Conservation (phyloP, 2,113 vertebrate genomes). For the Oostethus manadensis region DNA sequence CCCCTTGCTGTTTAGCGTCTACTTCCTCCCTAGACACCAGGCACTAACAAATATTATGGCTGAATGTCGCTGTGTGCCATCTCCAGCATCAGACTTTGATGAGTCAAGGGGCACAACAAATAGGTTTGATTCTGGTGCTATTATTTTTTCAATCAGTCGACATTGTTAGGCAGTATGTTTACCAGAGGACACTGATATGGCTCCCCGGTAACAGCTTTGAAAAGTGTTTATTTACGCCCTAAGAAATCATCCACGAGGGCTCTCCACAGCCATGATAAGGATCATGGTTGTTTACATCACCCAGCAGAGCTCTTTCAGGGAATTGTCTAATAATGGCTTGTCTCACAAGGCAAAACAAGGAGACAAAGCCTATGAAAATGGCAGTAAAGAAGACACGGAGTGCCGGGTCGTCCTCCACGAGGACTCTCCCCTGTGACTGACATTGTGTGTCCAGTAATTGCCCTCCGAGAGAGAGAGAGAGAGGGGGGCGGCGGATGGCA, state of each 20-base stretch:
- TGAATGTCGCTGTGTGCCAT: constrained; percentile 22
- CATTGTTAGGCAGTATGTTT: background rate
- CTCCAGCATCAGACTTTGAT: constrained; percentile 23
- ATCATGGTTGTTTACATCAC: constrained; percentile 57
- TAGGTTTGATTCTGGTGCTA: background rate
- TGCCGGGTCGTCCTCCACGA: constrained; percentile 26
- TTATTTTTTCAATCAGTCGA: background rate
- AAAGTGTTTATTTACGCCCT: constrained; percentile 58
- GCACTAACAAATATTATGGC: constrained; percentile 54
- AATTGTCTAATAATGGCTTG: constrained; percentile 42
- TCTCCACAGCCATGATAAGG: constrained; percentile 50
- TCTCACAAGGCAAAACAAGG: constrained; percentile 16
- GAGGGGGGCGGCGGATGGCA: too few relatives aligned
- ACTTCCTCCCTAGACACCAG: constrained; percentile 53
- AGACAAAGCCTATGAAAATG: background rate
- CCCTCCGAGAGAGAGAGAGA: constrained; percentile 5
- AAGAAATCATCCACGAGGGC: constrained; percentile 45
- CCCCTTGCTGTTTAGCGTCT: constrained; percentile 54
- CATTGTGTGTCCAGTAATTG: constrained; percentile 49
- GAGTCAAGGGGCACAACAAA: constrained; percentile 14
- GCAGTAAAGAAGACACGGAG: constrained; percentile 20
- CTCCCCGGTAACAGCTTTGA: constrained; percentile 42
- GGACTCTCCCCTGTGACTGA: constrained; percentile 32
- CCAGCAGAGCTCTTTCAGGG: constrained; percentile 41
- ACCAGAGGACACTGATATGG: constrained; percentile 19